Base-by-base conservation (phyloP, 2,113 vertebrate species). In the Mastomys natalensis region DNA sequence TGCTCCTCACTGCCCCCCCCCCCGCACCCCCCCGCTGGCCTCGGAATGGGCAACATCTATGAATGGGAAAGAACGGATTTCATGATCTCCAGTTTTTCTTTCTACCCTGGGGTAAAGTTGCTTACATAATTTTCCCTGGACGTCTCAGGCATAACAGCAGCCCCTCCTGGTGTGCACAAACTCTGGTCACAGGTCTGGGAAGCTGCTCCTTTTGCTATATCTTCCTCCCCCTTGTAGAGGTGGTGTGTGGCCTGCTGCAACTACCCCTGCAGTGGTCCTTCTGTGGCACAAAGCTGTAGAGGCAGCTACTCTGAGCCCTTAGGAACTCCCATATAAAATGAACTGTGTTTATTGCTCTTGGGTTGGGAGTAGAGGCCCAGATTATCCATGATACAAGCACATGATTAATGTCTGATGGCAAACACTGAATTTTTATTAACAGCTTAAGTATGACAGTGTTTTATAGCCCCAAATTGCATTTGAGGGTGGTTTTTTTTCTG, bases 221-320 rank as follows among this genome's bases (percentile, higher is more conserved):
- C 22, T 48, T 73, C 40, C 45, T n/a, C 2, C 60, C 60, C 10
- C 8, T 64, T 87, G 1, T 87, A 55, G 43, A 31, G 3, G 22
- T 7, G 34, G 3, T 29, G 2, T 29, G 11, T 1, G 1, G 3
- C 45, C 16, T 68, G 45, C 45, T n/a, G 45, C 60, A 31, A 3
- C 3, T 24, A 3, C 45, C 29, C 68, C 34, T 87, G 5, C 31
- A 55, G 5, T 77, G 37, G 0, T 17, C 1, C 13, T 22, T 15
- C 11, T 16, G 45, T 72, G 31, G 60, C 87, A 72, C 11, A n/a
- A 45, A 58, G 70, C 60, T 40, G 1, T 84, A 0, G 2, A 60
- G 26, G 53, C 8, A 70, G 51, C 84, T 53, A 7, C 58, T 60
- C 0, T 55, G 17, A 15, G 19, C 17, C 76, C 9, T 6, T 45